A percentile compares a stretch with the other conserved stretches of the same genome.
These are phyloP conservation scores for Polydrusus cervinus DNA, from an alignment of 2,888 invertebrate genomes.

Conservation along the genomic window DNA sequence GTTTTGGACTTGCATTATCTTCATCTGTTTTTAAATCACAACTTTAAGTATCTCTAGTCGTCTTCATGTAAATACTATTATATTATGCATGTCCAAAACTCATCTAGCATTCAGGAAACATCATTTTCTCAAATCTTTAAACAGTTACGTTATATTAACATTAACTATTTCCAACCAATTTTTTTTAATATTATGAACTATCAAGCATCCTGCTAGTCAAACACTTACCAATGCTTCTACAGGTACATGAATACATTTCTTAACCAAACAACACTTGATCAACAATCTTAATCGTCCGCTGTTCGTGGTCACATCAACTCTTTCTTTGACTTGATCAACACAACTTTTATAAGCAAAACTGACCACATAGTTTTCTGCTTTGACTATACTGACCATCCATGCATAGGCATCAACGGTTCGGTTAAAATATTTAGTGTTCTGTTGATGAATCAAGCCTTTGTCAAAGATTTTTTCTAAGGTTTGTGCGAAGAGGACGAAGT, in stretches of 20 bases:
- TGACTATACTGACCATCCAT: conserved; percentile 74
- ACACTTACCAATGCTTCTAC: conserved; percentile 73
- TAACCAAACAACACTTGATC: conserved; percentile 72
- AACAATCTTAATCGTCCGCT: conserved; percentile 72
- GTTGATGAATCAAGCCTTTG: conserved; percentile 72
- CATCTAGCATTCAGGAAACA: too few species aligned
- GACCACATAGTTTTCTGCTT: conserved; percentile 56
- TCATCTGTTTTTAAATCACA: too few species aligned
- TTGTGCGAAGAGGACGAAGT: conserved; percentile 56
- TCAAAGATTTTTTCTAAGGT: conserved; percentile 72
- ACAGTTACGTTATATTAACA: too few species aligned
- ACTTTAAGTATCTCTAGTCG: too few species aligned
- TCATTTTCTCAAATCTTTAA: too few species aligned
- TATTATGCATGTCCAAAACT: too few species aligned
- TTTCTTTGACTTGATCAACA: conserved; percentile 71
- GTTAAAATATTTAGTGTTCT: conserved; percentile 68
- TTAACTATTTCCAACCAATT: too few species aligned
- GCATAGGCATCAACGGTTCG: conserved; percentile 72
- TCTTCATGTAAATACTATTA: too few species aligned
- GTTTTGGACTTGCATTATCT: too few species aligned
- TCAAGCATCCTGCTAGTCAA: too few species aligned
- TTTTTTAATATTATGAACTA: too few species aligned
- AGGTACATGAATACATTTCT: conserved; percentile 74
- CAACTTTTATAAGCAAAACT: conserved; percentile 69
- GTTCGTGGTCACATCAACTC: conserved; percentile 69